Conservation (phyloP, 2,888 invertebrate genomes). For the Odontothrips loti region DNA sequence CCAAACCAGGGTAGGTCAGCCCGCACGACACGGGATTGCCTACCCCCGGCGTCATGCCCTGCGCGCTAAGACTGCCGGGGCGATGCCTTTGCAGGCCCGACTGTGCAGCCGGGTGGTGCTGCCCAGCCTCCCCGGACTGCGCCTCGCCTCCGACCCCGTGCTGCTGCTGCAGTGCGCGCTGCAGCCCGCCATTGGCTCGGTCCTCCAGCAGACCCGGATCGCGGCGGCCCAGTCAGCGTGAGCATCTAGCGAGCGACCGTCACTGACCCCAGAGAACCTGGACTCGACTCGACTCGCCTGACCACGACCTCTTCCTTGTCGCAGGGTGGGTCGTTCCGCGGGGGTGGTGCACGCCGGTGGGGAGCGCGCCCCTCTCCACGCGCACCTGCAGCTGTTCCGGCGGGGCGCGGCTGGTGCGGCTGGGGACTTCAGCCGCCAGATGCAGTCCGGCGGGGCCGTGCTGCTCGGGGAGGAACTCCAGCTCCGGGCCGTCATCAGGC, state of each 20-base stretch:
- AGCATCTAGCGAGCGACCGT: too few species aligned
- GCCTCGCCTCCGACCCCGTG: conserved; percentile 13
- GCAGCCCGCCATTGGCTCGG: not conserved
- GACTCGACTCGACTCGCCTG: too few species aligned
- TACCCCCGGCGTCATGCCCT: too few species aligned
- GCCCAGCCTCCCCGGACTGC: conserved; percentile 1
- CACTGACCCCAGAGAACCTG: not conserved
- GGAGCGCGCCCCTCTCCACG: conserved; percentile 52
- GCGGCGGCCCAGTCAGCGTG: not conserved
- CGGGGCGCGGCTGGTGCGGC: not conserved
- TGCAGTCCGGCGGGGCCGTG: conserved; percentile 53
- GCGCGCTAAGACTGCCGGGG: too few species aligned
- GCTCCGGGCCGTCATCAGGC: conserved; percentile 51
- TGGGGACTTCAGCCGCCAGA: conserved; percentile 49
- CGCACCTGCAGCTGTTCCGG: conserved; percentile 45
- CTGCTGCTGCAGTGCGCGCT: conserved; percentile 21
- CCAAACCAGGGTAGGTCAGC: too few species aligned
- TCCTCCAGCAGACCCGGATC: not conserved
- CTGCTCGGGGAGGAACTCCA: conserved; percentile 56
- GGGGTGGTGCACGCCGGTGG: conserved; percentile 53
- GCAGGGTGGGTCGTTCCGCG: conserved; percentile 29
- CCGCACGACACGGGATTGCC: too few species aligned
- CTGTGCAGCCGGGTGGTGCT: not conserved
- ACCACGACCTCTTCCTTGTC: too few species aligned
- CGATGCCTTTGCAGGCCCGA: not conserved